phyloP scores from a whole-genome alignment of 2,888 invertebrate species.

The Tortricodes alternella region DNA sequence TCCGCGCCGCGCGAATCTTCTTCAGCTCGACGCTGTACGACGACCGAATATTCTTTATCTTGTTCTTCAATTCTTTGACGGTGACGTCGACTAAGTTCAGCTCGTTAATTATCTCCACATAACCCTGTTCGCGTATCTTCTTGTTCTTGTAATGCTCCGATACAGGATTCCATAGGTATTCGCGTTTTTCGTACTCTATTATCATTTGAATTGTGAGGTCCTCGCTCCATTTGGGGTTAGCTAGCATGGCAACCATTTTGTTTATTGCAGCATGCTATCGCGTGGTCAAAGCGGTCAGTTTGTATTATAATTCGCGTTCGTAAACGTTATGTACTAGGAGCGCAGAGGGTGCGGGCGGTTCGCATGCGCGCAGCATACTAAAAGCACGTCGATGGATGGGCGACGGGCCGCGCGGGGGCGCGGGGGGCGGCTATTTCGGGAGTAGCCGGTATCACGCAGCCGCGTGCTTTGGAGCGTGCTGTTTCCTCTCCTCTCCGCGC shows the following conservation, averaged over 20 bases:
- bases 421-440: constrained; percentile 79
- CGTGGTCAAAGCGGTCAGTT: constrained; percentile 41
- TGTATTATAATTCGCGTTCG: constrained; percentile 59
- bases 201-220: constrained; percentile 79
- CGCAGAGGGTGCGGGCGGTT: constrained; percentile 80
- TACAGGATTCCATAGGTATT: constrained; percentile 78
- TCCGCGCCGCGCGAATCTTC: constrained; percentile 80
- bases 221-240: constrained; percentile 81
- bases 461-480: constrained; percentile 82
- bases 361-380: constrained; percentile 84
- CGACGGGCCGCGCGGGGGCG: constrained; percentile 50
- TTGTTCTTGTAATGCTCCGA: constrained; percentile 80
- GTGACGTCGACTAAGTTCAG: constrained; percentile 75
- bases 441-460: constrained; percentile 80
- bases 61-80: constrained; percentile 79
- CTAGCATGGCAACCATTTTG: constrained; percentile 75
- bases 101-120: constrained; percentile 76
- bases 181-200: constrained; percentile 78
- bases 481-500: constrained; percentile 75
- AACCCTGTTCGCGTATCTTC: constrained; percentile 77
- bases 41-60: constrained; percentile 79
- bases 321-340: constrained; percentile 60
- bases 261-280: constrained; percentile 59
- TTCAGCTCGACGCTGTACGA: constrained; percentile 80
- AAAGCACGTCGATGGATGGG: constrained; percentile 79